Percentiles rank a stretch among this genome's conserved stretches.
Conservation (phyloP, 2,113 vertebrate genomes). For the Bubo blakistoni region DNA sequence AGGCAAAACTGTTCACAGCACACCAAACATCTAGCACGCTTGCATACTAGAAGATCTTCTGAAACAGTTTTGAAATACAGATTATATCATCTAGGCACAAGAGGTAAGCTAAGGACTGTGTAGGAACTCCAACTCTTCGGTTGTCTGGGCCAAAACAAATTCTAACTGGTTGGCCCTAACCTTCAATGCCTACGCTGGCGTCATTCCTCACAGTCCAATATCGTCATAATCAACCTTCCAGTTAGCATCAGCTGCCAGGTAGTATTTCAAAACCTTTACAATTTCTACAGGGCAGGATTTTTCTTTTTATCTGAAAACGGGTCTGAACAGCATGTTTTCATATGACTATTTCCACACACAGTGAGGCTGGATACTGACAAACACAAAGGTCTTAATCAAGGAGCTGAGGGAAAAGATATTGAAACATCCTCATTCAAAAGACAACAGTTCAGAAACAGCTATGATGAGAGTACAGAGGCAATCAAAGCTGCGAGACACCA, state of each 20-base stretch:
- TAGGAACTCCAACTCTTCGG: not conserved
- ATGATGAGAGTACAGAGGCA: not conserved
- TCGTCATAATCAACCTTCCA: not conserved
- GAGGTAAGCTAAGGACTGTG: not conserved
- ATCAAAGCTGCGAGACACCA: not conserved
- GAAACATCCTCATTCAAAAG: not conserved
- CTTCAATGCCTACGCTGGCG: not conserved
- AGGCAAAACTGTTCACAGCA: not conserved
- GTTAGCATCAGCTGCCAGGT: not conserved
- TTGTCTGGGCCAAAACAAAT: not conserved
- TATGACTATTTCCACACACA: not conserved
- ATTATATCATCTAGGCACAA: not conserved
- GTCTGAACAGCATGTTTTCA: not conserved
- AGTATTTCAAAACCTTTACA: not conserved
- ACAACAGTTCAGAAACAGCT: not conserved
- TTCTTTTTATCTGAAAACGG: not conserved
- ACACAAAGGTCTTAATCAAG: not conserved
- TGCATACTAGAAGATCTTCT: not conserved
- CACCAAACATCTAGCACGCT: not conserved
- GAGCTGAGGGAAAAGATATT: not conserved
- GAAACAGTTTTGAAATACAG: not conserved
- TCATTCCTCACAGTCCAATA: not conserved
- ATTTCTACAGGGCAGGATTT: not conserved
- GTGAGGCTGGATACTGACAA: not conserved
- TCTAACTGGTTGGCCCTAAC: not conserved